Percentiles rank a stretch among this genome's conserved stretches.
These are phyloP conservation scores for Vicugna pacos DNA, from an alignment of 2,113 vertebrate genomes.

Conservation along the genomic window DNA sequence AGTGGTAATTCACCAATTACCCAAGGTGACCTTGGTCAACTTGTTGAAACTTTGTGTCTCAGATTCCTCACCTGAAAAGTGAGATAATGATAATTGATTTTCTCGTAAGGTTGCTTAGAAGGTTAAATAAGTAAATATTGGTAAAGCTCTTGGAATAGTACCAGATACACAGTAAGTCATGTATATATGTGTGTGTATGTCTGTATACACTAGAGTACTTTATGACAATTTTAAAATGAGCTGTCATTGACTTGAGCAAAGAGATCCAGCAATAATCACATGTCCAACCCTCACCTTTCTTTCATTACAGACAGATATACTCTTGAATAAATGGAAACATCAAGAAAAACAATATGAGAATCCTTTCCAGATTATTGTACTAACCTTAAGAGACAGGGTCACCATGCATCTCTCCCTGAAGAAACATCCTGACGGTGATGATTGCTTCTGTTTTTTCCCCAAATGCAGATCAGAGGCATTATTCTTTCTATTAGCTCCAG, in stretches of 20 bases:
- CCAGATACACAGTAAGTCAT: neutral
- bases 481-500: neutral
- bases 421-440: neutral
- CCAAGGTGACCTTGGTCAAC: neutral
- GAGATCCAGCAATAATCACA: neutral
- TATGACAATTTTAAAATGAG: neutral
- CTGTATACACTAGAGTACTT: neutral
- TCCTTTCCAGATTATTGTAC: neutral
- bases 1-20: neutral
- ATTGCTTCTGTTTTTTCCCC: neutral
- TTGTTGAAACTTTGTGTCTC: neutral
- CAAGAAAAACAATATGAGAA: neutral
- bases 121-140: neutral
- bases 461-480: neutral
- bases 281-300: neutral
- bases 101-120: neutral
- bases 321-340: neutral
- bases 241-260: neutral
- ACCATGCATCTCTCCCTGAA: neutral
- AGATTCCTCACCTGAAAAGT: neutral
- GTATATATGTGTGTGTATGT: neutral
- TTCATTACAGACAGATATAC: neutral
- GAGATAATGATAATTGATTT: neutral
- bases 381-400: neutral
- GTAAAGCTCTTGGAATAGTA: neutral